These are phyloP conservation scores for Coendou prehensilis DNA, from an alignment of 2,797 vertebrate genomes.

Conservation along the genomic window DNA sequence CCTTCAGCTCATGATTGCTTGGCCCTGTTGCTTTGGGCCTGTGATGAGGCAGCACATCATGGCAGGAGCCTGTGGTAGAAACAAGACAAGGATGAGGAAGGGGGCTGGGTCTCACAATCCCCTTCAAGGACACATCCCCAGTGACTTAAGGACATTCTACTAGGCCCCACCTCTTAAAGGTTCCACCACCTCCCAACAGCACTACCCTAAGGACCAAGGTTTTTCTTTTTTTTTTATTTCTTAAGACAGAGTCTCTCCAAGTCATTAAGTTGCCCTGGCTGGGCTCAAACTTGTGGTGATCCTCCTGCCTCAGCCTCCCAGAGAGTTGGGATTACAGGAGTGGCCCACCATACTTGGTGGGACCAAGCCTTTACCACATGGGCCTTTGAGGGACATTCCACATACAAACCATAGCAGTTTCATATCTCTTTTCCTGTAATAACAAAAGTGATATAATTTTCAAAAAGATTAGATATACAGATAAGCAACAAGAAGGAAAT, in stretches of 20 bases:
- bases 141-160: background rate
- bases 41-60: background rate
- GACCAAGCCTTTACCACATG: background rate
- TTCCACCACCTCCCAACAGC: background rate
- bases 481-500: conserved; percentile 55
- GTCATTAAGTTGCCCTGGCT: background rate
- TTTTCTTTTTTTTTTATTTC: background rate
- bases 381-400: background rate
- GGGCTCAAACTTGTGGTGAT: background rate
- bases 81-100: background rate
- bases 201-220: background rate
- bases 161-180: background rate
- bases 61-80: background rate
- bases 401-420: background rate
- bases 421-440: background rate
- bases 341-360: background rate
- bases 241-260: background rate
- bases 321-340: background rate
- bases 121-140: background rate
- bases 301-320: background rate
- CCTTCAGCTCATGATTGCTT: background rate
- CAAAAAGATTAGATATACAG: conserved; percentile 29
- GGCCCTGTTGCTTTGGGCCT: background rate
- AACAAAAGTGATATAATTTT: conserved; percentile 22
- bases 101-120: background rate